Conservation (phyloP, 92 coral and sea anemone species). For the Zoanthus sociatus region DNA sequence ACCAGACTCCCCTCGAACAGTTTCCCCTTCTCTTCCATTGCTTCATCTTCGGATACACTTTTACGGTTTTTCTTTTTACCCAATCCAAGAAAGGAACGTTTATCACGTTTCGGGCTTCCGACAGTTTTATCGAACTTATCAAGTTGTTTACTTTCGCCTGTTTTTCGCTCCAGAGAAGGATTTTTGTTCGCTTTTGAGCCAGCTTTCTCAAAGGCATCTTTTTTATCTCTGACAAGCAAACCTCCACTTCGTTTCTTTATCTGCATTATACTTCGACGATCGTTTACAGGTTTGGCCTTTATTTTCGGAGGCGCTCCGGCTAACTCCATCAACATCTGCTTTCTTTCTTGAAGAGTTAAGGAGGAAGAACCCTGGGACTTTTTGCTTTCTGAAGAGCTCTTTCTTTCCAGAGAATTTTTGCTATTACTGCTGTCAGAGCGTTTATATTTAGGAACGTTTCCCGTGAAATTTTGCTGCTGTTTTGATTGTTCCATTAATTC, state of each 20-base stretch:
- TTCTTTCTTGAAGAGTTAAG: constrained; percentile 36
- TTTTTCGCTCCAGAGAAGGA: not conserved
- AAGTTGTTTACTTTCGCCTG: not conserved
- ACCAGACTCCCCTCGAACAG: constrained; percentile 30
- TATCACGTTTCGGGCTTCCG: constrained; percentile 25
- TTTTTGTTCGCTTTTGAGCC: not conserved
- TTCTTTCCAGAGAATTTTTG: constrained; percentile 17
- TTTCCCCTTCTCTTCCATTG: constrained; percentile 8
- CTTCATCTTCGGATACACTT: constrained; percentile 7
- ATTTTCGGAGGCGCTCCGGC: constrained; percentile 40
- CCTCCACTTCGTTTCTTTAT: constrained; percentile 43
- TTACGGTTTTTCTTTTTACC: constrained; percentile 43
- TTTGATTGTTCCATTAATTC: not conserved
- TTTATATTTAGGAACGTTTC: not conserved
- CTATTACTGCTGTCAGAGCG: not conserved
- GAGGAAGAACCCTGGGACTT: constrained; percentile 28
- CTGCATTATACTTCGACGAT: constrained; percentile 45
- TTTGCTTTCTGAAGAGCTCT: constrained; percentile 21
- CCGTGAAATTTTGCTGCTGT: not conserved
- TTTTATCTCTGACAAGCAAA: constrained; percentile 19
- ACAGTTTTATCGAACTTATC: not conserved
- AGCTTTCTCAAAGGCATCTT: constrained; percentile 14
- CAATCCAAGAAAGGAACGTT: constrained; percentile 37
- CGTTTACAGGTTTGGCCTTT: constrained; percentile 33
- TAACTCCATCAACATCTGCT: constrained; percentile 41